Conservation (phyloP, 1,140 invertebrate genomes). For the Caenorhabditis elegans region WBcel235 BX284604.4:12665501-12666000, state of each 20-base stretch:
- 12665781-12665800: slow-evolving; percentile 60
- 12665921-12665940: too few relatives aligned
- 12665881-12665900: too few relatives aligned
- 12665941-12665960: too few relatives aligned
- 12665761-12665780: slow-evolving; percentile 89
- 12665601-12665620: slow-evolving; percentile 84
- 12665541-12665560: slow-evolving; percentile 50
- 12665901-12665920: too few relatives aligned
- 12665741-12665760: slow-evolving; percentile 87
- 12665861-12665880: too few relatives aligned
- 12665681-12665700: slow-evolving; percentile 59
- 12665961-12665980: too few relatives aligned
- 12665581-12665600: slow-evolving; percentile 51
- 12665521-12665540: slow-evolving; percentile 66
- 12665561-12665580: slow-evolving; percentile 47
- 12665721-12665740: slow-evolving; percentile 72
- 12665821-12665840: too few relatives aligned
- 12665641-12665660: slow-evolving; percentile 79
- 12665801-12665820: slow-evolving; percentile 40
- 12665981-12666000: too few relatives aligned
- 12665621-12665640: slow-evolving; percentile 87
- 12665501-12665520: slow-evolving; percentile 29
- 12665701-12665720: slow-evolving; percentile 48
- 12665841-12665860: too few relatives aligned
- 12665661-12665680: slow-evolving; percentile 63